Evolutionary conservation across 2,888 invertebrate genomes (phyloP), one percentile per base, ranked within the genome.

Genomic region (Drosophila peninsularis): DNA sequence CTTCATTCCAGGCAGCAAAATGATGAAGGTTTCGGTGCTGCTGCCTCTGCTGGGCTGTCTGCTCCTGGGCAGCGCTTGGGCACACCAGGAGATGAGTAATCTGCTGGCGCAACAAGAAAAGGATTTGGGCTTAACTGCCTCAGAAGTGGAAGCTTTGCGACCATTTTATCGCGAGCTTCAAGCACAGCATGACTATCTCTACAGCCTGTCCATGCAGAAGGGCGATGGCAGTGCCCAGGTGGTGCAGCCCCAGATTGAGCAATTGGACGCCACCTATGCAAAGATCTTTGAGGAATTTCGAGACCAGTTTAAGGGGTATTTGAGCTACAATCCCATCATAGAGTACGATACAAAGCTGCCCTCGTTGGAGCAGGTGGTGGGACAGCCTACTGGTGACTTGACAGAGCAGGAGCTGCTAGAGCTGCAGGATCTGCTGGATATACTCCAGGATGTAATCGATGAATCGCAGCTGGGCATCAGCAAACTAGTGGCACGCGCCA

Each of bases 161-260:
- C 90, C 91, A 0, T 65, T 90, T 1, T 90, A 81, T 52, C 60
- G 62, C 0, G 83, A 89, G 10, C 52, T 90, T 21, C 91, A 90
- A 66, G 37, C 63, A 4, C 90, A 91, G 42, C 80, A 81, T 47
- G 88, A 90, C 49, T 89, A 82, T 30, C 56, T 91, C 5, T 62
- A 71, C 13, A 74, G 60, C 14, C 49, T 75, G 30, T 54, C 62
- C 19, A 3, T 78, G 17, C 75, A 87, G 54, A 39, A 58, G 5
- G 62, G 50, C 24, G 79, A 63, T 63, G 77, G 76, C 6, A 75
- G 71, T 30, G 70, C 58, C 0, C 21, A 49, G n/a, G 5, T 45
- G 36, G 39, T 45, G 7, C 42, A 49, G 9, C 42, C 27, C 13
- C 6, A 10, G 10, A 32, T 49, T 13, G 17, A n/a, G 0, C 41